phyloP scores from a whole-genome alignment of 2,113 vertebrate species.

The Falco punctatus region DNA sequence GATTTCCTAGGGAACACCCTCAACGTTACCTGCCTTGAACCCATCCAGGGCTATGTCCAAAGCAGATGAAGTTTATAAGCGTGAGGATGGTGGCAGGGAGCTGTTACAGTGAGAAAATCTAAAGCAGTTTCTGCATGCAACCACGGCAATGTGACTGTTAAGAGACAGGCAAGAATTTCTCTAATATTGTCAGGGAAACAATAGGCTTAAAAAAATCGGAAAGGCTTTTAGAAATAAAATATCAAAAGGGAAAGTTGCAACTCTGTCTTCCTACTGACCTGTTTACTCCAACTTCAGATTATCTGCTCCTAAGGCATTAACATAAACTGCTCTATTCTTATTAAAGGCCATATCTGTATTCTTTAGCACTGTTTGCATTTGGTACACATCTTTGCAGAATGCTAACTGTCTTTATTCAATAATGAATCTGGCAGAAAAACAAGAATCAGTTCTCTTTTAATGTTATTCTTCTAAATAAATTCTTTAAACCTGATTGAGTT shows the following conservation, averaged over 20 bases:
- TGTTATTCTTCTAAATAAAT: constrained; percentile 41
- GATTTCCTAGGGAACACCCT: neutral
- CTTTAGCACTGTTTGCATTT: constrained; percentile 20
- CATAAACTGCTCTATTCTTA: neutral
- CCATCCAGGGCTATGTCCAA: neutral
- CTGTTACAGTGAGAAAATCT: neutral
- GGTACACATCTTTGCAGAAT: constrained; percentile 25
- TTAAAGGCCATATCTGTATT: neutral
- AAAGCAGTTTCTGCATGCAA: neutral
- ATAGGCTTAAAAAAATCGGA: neutral
- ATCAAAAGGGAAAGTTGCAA: constrained; percentile 13
- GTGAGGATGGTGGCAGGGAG: neutral
- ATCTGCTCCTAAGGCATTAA: constrained; percentile 8
- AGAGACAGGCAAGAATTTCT: constrained; percentile 6
- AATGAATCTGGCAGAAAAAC: constrained; percentile 52
- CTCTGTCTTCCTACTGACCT: neutral
- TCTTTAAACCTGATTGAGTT: constrained; percentile 12
- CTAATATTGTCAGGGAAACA: neutral
- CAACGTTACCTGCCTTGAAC: constrained; percentile 14
- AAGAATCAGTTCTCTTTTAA: neutral
- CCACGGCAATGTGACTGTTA: neutral
- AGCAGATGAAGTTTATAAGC: neutral
- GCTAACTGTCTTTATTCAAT: neutral
- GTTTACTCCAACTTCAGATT: constrained; percentile 9
- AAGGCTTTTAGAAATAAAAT: neutral